These are phyloP conservation scores for Chouioia cunea DNA, from an alignment of 2,888 invertebrate species.

Conservation along the genomic window DNA sequence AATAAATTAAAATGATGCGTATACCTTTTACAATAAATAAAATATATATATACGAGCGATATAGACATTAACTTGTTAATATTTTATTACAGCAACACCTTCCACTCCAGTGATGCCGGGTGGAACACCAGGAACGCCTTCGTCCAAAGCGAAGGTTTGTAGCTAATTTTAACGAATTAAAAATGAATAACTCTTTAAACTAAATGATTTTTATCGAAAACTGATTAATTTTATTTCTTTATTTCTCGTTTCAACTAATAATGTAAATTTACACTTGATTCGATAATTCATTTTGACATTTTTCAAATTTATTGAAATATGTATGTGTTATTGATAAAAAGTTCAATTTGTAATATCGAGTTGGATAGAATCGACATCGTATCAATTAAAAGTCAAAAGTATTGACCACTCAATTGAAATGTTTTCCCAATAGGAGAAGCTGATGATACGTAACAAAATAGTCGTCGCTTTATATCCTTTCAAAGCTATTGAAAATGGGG, in stretches of 20 bases:
- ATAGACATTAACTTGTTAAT: neutral
- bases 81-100: conserved; percentile 68
- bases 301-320: too few relatives aligned
- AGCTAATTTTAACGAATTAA: neutral
- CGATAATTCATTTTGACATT: too few relatives aligned
- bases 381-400: neutral
- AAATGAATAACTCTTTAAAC: conserved; percentile 29
- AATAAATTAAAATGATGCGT: too few relatives aligned
- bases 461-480: conserved; percentile 93
- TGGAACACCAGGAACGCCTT: conserved; percentile 85
- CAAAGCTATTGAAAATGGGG: conserved; percentile 90
- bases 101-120: conserved; percentile 78
- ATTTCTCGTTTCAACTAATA: too few relatives aligned
- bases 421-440: conserved; percentile 73
- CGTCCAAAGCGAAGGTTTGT: conserved; percentile 82
- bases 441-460: conserved; percentile 78
- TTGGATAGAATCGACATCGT: neutral
- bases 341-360: neutral
- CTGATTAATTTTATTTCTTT: neutral
- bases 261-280: too few relatives aligned
- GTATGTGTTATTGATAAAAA: too few relatives aligned
- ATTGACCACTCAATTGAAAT: neutral
- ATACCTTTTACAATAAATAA: too few relatives aligned
- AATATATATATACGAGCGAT: too few relatives aligned
- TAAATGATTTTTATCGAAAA: neutral